Evolutionary conservation across 2,888 invertebrate species (phyloP).

Genomic region (Melanophora roralis): DNA sequence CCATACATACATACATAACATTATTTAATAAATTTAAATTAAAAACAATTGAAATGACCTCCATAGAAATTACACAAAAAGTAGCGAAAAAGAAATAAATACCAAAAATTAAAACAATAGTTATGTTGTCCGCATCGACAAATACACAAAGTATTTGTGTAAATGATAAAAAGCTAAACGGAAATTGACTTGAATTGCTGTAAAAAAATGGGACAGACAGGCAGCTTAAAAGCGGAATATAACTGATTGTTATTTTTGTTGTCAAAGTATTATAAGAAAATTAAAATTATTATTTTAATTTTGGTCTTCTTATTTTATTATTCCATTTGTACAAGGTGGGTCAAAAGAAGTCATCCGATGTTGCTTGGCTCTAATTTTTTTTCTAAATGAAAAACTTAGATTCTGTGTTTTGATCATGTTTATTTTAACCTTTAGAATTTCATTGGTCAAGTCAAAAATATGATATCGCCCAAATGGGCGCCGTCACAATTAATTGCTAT

Average conservation of each 20-base stretch:
- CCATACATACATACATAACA: slow-evolving; percentile 10
- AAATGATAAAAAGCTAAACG: slow-evolving; percentile 48
- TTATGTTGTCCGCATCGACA: slow-evolving; percentile 14
- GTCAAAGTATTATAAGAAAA: slow-evolving; percentile 9
- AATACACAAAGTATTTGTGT: slow-evolving; percentile 25
- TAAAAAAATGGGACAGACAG: not conserved
- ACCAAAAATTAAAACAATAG: slow-evolving; percentile 29
- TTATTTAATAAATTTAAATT: slow-evolving; percentile 73
- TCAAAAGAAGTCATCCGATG: too few relatives aligned
- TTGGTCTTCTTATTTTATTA: too few relatives aligned
- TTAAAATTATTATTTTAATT: too few relatives aligned
- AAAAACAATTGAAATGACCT: slow-evolving; percentile 77
- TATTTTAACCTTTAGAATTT: too few relatives aligned
- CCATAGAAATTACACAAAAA: slow-evolving; percentile 59
- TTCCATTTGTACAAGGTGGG: too few relatives aligned
- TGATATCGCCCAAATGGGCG: too few relatives aligned
- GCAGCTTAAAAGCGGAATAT: not conserved
- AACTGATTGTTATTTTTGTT: slow-evolving; percentile 35
- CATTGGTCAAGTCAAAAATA: too few relatives aligned
- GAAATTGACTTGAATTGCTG: slow-evolving; percentile 52
- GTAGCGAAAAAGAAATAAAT: not conserved
- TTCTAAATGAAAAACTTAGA: too few relatives aligned
- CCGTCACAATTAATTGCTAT: too few relatives aligned
- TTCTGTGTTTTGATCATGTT: too few relatives aligned
- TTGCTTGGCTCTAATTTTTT: too few relatives aligned